Evolutionary conservation across 2,113 vertebrate species (phyloP).

Genomic region (Pseudorectes ferrugineus): DNA sequence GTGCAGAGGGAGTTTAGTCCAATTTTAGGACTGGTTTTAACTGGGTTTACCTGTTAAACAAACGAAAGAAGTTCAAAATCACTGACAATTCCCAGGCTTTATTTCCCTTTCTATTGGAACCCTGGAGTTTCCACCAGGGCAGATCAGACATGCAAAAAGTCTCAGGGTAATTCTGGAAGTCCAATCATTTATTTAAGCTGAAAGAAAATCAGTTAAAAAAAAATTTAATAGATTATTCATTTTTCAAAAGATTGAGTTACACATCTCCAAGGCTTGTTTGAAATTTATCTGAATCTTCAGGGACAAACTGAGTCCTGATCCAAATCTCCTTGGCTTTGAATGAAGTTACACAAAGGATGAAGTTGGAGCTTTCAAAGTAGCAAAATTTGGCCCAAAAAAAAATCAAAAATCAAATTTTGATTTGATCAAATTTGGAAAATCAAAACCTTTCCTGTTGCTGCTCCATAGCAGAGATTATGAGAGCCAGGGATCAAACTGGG

Average conservation of each 20-base stretch:
- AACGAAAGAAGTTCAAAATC: not conserved
- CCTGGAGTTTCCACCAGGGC: not conserved
- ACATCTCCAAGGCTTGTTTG: not conserved
- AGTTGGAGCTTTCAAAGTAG: not conserved
- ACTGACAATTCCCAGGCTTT: not conserved
- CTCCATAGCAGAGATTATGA: not conserved
- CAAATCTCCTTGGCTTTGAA: not conserved
- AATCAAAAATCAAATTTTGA: too few relatives aligned
- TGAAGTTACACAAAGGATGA: not conserved
- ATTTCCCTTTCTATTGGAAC: not conserved
- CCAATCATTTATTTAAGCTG: not conserved
- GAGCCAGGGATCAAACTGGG: not conserved
- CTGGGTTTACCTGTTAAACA: not conserved
- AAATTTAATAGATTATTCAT: not conserved
- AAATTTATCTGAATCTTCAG: not conserved
- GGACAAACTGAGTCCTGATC: not conserved
- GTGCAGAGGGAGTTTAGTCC: not conserved
- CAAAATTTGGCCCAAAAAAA: not conserved
- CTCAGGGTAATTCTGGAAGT: not conserved
- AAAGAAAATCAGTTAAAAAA: not conserved
- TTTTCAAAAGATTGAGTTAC: not conserved
- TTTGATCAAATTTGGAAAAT: not conserved
- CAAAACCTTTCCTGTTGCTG: not conserved
- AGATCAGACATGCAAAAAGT: not conserved
- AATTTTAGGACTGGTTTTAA: not conserved